Base-by-base conservation (phyloP, 2,113 vertebrate species). In the Nothobranchius furzeri region DNA sequence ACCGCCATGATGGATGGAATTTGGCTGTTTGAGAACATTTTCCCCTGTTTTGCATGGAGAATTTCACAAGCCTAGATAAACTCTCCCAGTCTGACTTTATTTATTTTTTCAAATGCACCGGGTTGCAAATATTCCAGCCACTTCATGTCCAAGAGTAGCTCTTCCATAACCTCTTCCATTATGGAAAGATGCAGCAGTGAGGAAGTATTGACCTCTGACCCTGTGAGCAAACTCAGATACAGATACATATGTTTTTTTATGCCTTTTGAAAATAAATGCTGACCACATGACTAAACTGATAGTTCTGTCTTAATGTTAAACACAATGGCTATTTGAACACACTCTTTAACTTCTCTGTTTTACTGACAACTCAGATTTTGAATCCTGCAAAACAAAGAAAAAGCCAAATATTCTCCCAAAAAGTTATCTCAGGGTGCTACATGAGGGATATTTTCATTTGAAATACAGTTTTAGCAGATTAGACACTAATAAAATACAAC, bases 11-110 rank as follows among this genome's bases (percentile, higher is more conserved):
- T 86, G 70, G 43, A 63, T 85, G 82, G 84, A 88, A 78, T 81
- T 86, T 89, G 82, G 70, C 82, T 60, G 64, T 84, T 85, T 83
- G 68, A 81, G 77, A 85, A 73, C 73, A 79, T 81, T 60, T 88
- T 84, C 73, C 76, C 47, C 76, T 86, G 77, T 73, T 83, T n/a
- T 51, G 43, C 64, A 56, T 43, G 59, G 68, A 72, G 68, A 68
- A 77, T 82, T 87, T 84, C 73, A 79, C 51, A 59, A 70, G 69
- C 82, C 71, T 58, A 79, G 67, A 84, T 86, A 70, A 76, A 72
- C 55, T 63, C 58, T 25, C 77, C 30, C 30, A 48, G 84, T 42
- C 67, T 81, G 63, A 65, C 73, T 68, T 60, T 9, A 78, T 47
- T 69, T 71, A 48, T 62, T 20, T 71, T 30, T 64, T 6, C n/a